Conservation (phyloP, 2,888 invertebrate genomes). For the Drosophila koepferae region DNA sequence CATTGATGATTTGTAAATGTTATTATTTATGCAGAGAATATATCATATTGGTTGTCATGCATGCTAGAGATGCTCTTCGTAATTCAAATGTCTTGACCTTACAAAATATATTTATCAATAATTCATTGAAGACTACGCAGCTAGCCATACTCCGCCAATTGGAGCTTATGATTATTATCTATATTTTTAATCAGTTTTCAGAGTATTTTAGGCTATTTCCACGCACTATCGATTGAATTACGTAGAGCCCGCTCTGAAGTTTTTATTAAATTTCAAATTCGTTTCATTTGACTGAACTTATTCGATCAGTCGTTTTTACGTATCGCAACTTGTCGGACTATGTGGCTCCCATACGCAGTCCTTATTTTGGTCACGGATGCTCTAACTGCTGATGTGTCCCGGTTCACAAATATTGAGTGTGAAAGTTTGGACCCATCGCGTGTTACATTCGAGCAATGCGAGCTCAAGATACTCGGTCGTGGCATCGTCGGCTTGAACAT, state of each 20-base stretch:
- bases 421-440: slow-evolving; percentile 19
- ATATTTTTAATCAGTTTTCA: neutral
- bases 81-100: too few species aligned
- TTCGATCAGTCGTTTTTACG: neutral
- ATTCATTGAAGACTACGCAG: neutral
- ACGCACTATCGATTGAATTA: too few species aligned
- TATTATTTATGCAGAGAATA: too few species aligned
- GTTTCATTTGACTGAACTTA: neutral
- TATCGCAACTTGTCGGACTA: neutral
- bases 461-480: slow-evolving; percentile 28
- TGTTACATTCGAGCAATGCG: slow-evolving; percentile 8
- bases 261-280: neutral
- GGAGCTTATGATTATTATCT: too few species aligned
- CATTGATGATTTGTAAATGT: too few species aligned
- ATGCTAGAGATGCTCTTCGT: neutral
- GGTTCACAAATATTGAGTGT: slow-evolving; percentile 37
- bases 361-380: neutral
- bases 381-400: neutral
- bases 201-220: neutral
- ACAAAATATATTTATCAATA: too few species aligned
- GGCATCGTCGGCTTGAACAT: slow-evolving; percentile 28
- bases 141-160: too few species aligned
- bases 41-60: neutral
- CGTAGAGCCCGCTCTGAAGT: neutral
- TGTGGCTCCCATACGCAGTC: slow-evolving; percentile 4